Conservation (phyloP, 2,113 vertebrate genomes). For the Thamnophis sirtalis region DNA sequence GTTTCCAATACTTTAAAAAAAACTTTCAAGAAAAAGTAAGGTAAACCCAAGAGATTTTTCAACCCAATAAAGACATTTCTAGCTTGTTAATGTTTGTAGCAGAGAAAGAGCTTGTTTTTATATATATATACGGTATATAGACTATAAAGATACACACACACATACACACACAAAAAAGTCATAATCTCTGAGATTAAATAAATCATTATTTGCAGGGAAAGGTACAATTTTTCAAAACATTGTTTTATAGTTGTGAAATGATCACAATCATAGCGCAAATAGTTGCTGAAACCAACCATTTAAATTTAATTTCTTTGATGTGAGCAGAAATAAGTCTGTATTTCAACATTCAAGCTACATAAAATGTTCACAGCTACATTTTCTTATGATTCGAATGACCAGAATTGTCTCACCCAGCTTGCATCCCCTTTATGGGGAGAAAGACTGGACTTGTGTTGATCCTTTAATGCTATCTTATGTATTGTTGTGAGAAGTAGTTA, state of each 20-base stretch:
- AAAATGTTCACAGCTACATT: neutral
- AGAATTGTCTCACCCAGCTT: neutral
- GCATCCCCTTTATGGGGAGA: neutral
- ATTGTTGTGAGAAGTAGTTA: neutral
- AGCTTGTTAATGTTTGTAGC: neutral
- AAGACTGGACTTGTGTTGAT: neutral
- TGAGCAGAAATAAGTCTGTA: neutral
- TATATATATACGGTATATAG: no score
- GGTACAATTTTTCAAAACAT: neutral
- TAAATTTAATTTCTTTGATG: neutral
- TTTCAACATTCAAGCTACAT: neutral
- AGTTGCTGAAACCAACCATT: conserved; percentile 2
- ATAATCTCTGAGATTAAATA: neutral
- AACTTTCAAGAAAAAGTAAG: neutral
- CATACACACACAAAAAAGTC: neutral
- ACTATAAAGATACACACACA: no score
- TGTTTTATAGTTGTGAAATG: neutral
- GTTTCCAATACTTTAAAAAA: neutral
- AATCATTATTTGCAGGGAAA: neutral
- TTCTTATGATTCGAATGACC: neutral
- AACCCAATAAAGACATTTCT: no score
- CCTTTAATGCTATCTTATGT: neutral
- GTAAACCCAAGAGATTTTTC: neutral
- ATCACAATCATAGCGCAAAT: neutral
- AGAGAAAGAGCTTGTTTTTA: neutral